These are phyloP conservation scores for Timandra comae DNA, from an alignment of 2,888 invertebrate genomes.

Conservation along the genomic window DNA sequence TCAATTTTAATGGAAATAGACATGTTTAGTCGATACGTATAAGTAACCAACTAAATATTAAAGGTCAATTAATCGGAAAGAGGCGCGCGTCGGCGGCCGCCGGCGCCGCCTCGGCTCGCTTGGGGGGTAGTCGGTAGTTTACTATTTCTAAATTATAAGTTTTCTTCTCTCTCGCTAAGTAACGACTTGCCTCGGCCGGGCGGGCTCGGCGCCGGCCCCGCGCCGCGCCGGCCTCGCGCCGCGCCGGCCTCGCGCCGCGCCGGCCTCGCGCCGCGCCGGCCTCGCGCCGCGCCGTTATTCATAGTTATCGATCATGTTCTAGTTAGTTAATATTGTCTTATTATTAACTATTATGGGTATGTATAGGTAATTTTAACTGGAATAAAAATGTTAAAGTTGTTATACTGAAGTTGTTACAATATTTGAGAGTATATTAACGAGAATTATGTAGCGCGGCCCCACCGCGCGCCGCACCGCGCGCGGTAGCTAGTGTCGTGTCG, in stretches of 20 bases:
- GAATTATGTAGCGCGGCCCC: conserved; percentile 62
- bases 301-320: conserved; percentile 54
- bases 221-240: background rate
- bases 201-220: conserved; percentile 6
- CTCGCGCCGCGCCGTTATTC: background rate
- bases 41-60: conserved; percentile 33
- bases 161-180: conserved; percentile 27
- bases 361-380: conserved; percentile 68
- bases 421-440: conserved; percentile 76
- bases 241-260: background rate
- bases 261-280: background rate
- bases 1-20: conserved; percentile 63
- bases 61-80: conserved; percentile 63
- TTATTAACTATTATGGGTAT: conserved; percentile 51
- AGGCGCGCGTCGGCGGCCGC: conserved; percentile 23
- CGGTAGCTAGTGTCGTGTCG: conserved; percentile 1
- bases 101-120: conserved; percentile 27
- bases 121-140: conserved; percentile 33
- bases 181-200: conserved; percentile 27
- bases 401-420: conserved; percentile 77
- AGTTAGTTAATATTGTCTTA: conserved; percentile 62
- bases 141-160: conserved; percentile 30
- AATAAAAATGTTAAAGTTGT: conserved; percentile 76
- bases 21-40: conserved; percentile 64
- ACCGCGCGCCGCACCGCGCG: conserved; percentile 8